Evolutionary conservation across 2,113 vertebrate species (phyloP).

Genomic region (Rhea americana): DNA sequence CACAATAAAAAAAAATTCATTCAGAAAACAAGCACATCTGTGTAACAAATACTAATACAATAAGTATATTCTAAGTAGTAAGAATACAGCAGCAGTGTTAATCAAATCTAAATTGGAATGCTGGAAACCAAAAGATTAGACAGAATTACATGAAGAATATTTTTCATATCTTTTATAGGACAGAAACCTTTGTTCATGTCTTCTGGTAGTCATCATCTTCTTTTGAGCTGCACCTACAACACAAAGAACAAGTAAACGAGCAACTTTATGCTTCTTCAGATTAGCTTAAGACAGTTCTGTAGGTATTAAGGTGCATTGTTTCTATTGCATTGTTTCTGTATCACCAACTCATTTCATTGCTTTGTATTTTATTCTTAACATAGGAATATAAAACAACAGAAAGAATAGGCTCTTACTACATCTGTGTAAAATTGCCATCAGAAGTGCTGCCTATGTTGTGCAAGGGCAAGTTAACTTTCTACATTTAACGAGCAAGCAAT

Average conservation of each 20-base stretch:
- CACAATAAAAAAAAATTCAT: neutral
- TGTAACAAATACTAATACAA: constrained; percentile 29
- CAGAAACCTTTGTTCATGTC: constrained; percentile 91
- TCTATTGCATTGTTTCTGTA: constrained; percentile 71
- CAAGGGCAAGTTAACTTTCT: constrained; percentile 47
- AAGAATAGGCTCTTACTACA: constrained; percentile 37
- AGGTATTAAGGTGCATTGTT: constrained; percentile 77
- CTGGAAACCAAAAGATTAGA: constrained; percentile 75
- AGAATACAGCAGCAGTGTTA: constrained; percentile 35
- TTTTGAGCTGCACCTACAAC: constrained; percentile 89
- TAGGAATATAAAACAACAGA: constrained; percentile 69
- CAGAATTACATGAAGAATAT: constrained; percentile 67
- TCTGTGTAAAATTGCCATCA: constrained; percentile 43
- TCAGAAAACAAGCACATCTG: constrained; percentile 9
- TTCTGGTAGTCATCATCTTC: constrained; percentile 85
- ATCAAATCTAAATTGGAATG: constrained; percentile 63
- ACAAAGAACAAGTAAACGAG: constrained; percentile 92
- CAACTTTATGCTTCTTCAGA: constrained; percentile 83
- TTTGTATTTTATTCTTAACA: too few species aligned
- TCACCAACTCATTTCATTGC: constrained; percentile 61
- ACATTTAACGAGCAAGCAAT: constrained; percentile 35
- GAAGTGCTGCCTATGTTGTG: constrained; percentile 31
- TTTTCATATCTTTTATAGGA: constrained; percentile 79
- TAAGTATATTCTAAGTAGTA: constrained; percentile 36
- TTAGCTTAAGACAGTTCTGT: constrained; percentile 71